These are phyloP conservation scores for Incurvaria masculella DNA, from an alignment of 2,888 invertebrate genomes.

Conservation along the genomic window DNA sequence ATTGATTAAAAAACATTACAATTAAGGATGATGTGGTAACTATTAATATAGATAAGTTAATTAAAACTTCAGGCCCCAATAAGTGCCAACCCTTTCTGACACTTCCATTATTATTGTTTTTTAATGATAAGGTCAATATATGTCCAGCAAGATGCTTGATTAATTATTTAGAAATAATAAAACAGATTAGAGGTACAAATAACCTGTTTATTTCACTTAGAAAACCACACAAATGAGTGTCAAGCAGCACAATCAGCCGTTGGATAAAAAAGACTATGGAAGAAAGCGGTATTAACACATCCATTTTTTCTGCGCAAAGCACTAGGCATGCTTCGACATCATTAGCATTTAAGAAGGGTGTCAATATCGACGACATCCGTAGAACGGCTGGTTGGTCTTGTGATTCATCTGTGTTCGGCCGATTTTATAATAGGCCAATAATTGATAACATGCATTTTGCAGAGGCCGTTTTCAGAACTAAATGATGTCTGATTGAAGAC, in stretches of 20 bases:
- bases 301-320: slow-evolving; percentile 15
- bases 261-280: slow-evolving; percentile 16
- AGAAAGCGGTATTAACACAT: slow-evolving; percentile 15
- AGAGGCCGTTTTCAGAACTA: not conserved
- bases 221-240: slow-evolving; percentile 13
- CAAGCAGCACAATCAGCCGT: slow-evolving; percentile 14
- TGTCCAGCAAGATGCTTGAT: slow-evolving; percentile 5
- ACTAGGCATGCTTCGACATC: slow-evolving; percentile 17
- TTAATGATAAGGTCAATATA: slow-evolving; percentile 1
- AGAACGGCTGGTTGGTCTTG: slow-evolving; percentile 9
- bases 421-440: not conserved
- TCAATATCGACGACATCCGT: slow-evolving; percentile 14
- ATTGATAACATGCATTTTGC: not conserved
- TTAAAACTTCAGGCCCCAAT: slow-evolving; percentile 5
- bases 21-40: not conserved
- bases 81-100: slow-evolving; percentile 3
- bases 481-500: not conserved
- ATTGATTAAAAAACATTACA: slow-evolving; percentile 3
- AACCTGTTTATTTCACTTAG: slow-evolving; percentile 15
- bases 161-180: slow-evolving; percentile 5
- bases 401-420: not conserved
- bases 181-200: not conserved
- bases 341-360: slow-evolving; percentile 13
- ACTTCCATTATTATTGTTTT: slow-evolving; percentile 6
- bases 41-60: slow-evolving; percentile 1